Conservation (phyloP, 2,888 invertebrate genomes). For the Fissipunctia ypsillon region DNA sequence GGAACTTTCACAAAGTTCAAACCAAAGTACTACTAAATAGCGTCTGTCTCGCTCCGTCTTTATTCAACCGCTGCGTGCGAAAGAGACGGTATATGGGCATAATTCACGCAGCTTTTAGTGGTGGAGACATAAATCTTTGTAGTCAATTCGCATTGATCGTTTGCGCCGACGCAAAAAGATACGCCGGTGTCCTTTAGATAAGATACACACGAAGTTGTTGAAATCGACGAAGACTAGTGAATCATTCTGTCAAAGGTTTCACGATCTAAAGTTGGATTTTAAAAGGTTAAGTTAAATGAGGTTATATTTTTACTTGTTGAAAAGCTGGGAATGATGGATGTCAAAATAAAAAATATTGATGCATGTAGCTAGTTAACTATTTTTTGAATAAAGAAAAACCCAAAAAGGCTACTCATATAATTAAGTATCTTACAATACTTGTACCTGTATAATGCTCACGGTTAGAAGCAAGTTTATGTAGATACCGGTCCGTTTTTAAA, state of each 20-base stretch:
- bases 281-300: background rate
- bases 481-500: constrained; percentile 15
- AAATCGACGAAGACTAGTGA: constrained; percentile 31
- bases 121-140: constrained; percentile 81
- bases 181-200: constrained; percentile 68
- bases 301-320: background rate
- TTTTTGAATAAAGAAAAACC: background rate
- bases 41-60: constrained; percentile 59
- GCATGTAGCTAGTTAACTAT: background rate
- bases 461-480: too few relatives aligned
- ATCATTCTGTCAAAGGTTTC: constrained; percentile 33
- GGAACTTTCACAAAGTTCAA: constrained; percentile 67
- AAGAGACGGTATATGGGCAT: constrained; percentile 71
- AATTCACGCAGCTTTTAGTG: constrained; percentile 83
- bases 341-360: background rate
- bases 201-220: constrained; percentile 51
- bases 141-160: constrained; percentile 78
- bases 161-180: constrained; percentile 81
- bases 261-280: constrained; percentile 6
- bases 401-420: too few relatives aligned
- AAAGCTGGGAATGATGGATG: too few relatives aligned
- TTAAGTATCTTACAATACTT: too few relatives aligned
- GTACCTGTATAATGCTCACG: too few relatives aligned
- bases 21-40: constrained; percentile 60
- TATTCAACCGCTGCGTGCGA: constrained; percentile 52